A percentile compares a stretch with the other conserved stretches of the same genome.
phyloP scores from a whole-genome alignment of 1,140 invertebrate species.

The Magallana angulata region DNA sequence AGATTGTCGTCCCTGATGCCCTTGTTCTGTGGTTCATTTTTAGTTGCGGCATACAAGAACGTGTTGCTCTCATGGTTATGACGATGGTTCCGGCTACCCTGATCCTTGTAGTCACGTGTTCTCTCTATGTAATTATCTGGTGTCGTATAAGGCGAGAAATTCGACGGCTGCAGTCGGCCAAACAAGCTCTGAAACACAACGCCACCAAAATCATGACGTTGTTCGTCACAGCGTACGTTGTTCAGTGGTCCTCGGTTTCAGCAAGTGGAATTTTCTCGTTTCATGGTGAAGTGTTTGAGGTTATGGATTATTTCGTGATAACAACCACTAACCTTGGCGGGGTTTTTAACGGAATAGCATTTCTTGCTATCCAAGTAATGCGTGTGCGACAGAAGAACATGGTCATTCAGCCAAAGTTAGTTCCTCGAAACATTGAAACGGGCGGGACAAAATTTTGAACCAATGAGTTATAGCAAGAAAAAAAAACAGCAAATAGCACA shows the following conservation, averaged over 20 bases:
- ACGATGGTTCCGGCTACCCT: background rate
- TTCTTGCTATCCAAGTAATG: background rate
- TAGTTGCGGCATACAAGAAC: background rate
- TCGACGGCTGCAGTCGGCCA: background rate
- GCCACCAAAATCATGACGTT: conserved; percentile 5
- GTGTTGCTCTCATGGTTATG: background rate
- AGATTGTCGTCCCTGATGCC: too few relatives aligned
- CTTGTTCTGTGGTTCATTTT: background rate
- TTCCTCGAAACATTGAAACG: background rate
- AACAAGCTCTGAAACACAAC: background rate
- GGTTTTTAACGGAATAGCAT: background rate
- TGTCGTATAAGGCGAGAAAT: background rate
- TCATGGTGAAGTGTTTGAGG: background rate
- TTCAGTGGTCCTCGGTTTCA: background rate
- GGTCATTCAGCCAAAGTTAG: background rate
- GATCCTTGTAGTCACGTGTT: background rate
- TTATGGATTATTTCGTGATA: background rate
- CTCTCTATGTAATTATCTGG: background rate
- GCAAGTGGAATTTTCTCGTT: background rate
- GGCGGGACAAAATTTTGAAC: background rate
- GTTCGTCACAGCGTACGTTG: background rate
- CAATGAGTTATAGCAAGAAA: background rate
- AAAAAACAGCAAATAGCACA: background rate
- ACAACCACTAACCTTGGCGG: background rate
- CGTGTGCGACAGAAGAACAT: background rate